These are phyloP conservation scores for Lordiphosa mommai DNA, from an alignment of 1,140 invertebrate genomes.

Conservation along the genomic window DNA sequence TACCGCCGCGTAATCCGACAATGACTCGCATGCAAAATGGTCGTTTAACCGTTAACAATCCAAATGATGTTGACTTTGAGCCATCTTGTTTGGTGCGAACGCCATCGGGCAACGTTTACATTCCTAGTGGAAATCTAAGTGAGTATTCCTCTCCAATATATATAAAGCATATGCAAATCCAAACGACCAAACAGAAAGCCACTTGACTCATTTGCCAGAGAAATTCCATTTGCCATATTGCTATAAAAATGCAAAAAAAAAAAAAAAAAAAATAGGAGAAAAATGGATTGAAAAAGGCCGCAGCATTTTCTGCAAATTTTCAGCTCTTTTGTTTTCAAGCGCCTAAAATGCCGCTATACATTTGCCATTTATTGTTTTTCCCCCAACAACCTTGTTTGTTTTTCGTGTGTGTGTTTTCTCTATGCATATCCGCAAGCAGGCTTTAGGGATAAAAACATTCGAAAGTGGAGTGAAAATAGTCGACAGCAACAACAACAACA, in stretches of 20 bases:
- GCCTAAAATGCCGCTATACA: constrained; percentile 74
- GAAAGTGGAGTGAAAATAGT: constrained; percentile 72
- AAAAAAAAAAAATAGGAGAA: constrained; percentile 9
- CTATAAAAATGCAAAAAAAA: constrained; percentile 66
- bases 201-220: constrained; percentile 68
- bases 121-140: constrained; percentile 89
- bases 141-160: constrained; percentile 64
- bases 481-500: constrained; percentile 32
- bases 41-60: constrained; percentile 84
- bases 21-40: constrained; percentile 91
- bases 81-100: constrained; percentile 94
- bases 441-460: constrained; percentile 75
- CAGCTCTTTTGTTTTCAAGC: constrained; percentile 59
- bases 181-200: constrained; percentile 38
- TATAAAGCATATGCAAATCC: constrained; percentile 55
- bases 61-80: constrained; percentile 91
- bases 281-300: constrained; percentile 7
- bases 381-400: constrained; percentile 48
- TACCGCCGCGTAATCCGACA: constrained; percentile 91
- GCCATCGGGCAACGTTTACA: constrained; percentile 94
- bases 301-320: constrained; percentile 66
- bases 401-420: constrained; percentile 45
- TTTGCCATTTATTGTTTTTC: constrained; percentile 76
- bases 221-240: constrained; percentile 73
- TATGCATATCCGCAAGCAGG: constrained; percentile 72